Evolutionary conservation across 92 coral and sea anemone species (phyloP), one percentile per base, ranked within the genome.

Genomic region (Phymanthus crucifer): DNA sequence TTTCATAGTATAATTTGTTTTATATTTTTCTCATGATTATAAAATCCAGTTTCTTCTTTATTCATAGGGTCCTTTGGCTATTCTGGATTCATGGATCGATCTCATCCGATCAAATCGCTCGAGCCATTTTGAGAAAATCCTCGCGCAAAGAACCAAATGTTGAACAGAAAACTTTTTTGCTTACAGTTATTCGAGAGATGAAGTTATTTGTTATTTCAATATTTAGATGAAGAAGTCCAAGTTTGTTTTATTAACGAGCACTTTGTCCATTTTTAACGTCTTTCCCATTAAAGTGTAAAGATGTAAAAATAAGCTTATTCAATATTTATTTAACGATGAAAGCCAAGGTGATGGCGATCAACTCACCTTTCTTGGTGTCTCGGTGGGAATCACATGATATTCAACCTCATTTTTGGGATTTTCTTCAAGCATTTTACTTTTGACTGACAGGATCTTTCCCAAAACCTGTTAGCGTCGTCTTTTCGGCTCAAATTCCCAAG

Each of bases 321-420:
- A 54, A 54, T 54, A 21, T 54, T 54, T 54, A 24, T 24, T 24
- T 54, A 21, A 54, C 1, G 35, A 29, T n/a, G n/a, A 29, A 27
- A 27, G 13, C 0, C 11, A 61, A 61, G 13, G 29, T 27, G 29
- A 61, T 61, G 11, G 32, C 6, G 5, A 23, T 61, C 16, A 27
- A 29, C 68, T 61, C 1, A 61, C 68, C 68, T 61, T 61, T 61
- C 21, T 61, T 61, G 68, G 68, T 29, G 68, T 61, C 17, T 17
- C 29, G 33, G 1, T 27, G 1, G 6, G 3, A 24, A 29, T 61
- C 68, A 10, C 32, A 61, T 13, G 3, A 21, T 0, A 26, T 61
- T 26, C 10, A 24, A 7, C 36, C 16, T 61, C 68, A 10, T 13
- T 61, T 29, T 9, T 27, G 32, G 23, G 4, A 29, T 29, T 61